Percentiles rank a stretch among this genome's conserved stretches.
Evolutionary conservation across 2,113 vertebrate species (phyloP).

Genomic region (Hippocampus zosterae): DNA sequence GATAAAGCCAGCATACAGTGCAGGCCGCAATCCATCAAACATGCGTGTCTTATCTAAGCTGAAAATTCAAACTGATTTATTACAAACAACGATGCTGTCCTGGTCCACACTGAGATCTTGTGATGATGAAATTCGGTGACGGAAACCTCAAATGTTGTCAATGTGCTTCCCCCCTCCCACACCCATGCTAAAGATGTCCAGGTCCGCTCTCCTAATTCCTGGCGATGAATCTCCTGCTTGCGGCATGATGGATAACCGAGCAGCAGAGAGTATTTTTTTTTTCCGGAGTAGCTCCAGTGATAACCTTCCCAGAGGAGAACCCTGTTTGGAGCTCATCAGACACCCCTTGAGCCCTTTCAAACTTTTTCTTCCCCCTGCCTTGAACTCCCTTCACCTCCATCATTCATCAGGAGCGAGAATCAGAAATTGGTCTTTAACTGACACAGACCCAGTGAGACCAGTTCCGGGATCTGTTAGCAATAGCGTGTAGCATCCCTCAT

Average conservation of each 20-base stretch:
- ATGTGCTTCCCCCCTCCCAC: constrained; percentile 7
- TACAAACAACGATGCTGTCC: not conserved
- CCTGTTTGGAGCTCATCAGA: constrained; percentile 7
- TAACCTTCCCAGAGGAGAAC: constrained; percentile 37
- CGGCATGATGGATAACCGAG: constrained; percentile 53
- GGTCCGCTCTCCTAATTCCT: constrained; percentile 13
- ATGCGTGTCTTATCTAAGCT: not conserved
- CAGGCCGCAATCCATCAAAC: not conserved
- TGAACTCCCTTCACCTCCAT: too few relatives aligned
- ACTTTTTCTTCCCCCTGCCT: too few relatives aligned
- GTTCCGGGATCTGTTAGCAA: too few relatives aligned
- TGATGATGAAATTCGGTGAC: constrained; percentile 25
- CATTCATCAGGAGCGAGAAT: too few relatives aligned
- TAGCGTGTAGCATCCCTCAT: too few relatives aligned
- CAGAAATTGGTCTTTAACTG: too few relatives aligned
- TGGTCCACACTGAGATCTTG: not conserved
- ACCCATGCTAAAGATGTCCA: constrained; percentile 11
- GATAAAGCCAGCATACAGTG: not conserved
- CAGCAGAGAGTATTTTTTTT: constrained; percentile 43
- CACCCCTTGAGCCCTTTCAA: not conserved
- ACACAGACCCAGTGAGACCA: too few relatives aligned
- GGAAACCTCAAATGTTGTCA: constrained; percentile 37
- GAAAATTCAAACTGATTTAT: not conserved
- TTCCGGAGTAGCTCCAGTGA: constrained; percentile 60
- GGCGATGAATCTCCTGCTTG: constrained; percentile 13